Evolutionary conservation across 2,888 invertebrate species (phyloP), one percentile per base, ranked within the genome.

Genomic region (Azorinus chamasolen): DNA sequence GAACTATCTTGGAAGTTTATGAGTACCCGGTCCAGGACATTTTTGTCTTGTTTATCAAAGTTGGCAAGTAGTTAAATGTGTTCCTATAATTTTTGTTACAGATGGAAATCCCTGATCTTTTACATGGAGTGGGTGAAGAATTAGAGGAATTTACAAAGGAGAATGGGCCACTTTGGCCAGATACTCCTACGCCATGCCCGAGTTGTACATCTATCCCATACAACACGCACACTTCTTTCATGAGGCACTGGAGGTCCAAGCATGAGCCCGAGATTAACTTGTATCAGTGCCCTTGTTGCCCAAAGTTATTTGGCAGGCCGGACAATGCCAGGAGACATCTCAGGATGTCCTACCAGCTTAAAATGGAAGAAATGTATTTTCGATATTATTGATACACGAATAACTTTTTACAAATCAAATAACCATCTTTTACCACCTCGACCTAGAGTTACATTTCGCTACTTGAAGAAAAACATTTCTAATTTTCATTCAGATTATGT

Each of bases 161-260:
- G 6, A 20, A 46, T 18, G 20, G 46, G 46, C 46, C 46, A 18
- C 6, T 46, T 20, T 46, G 46, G 46, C 46, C 46, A 18, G 46
- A 20, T 46, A 20, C 4, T 10, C 6, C 6, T 5, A 20, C 20
- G 6, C 46, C 6, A 5, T 46, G 46, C 20, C 46, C 6, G n/a
- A 16, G 10, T 12, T 54, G 54, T 37, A 16, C 20, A 14, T 5
- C 10, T 16, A 39, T 16, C 18, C n/a, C n/a, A n/a, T 54, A 18
- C 54, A 22, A 10, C 39, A 32, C 37, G 5, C 39, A 37, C 37
- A 16, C 18, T 1, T 27, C 54, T 12, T 54, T 54, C 25, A 32
- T 14, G 37, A 54, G 32, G 16, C 54, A 54, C 37, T 54, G 54
- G 54, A 27, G 39, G 6, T 16, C n/a, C 37, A 54, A 54, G 25